Conservation (phyloP, 2,888 invertebrate species). For the Mythimna vitellina region DNA sequence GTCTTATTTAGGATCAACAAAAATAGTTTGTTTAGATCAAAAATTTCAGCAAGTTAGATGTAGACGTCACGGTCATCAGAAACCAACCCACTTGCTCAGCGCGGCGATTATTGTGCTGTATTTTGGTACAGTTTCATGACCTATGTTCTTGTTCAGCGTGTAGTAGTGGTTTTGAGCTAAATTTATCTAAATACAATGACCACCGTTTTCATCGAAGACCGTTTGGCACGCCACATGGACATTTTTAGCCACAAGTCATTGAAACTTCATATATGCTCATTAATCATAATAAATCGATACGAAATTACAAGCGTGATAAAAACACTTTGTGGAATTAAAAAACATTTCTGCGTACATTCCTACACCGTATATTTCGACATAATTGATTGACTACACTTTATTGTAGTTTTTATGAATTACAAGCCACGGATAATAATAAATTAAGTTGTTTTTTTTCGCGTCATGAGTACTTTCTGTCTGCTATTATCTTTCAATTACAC, state of each 20-base stretch:
- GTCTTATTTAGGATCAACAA: background rate
- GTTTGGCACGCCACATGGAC: background rate
- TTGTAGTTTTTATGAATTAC: constrained; percentile 49
- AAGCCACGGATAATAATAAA: constrained; percentile 22
- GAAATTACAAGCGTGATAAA: constrained; percentile 47
- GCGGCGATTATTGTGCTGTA: constrained; percentile 16
- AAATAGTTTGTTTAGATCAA: background rate
- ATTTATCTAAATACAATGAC: background rate
- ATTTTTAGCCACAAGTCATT: constrained; percentile 25
- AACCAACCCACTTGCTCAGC: constrained; percentile 25
- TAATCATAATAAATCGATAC: constrained; percentile 46
- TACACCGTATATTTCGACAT: constrained; percentile 41
- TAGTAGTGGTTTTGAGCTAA: background rate
- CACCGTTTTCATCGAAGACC: background rate
- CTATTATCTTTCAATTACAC: constrained; percentile 48
- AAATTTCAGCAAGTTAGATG: constrained; percentile 2
- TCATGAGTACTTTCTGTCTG: constrained; percentile 58
- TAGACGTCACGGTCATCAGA: constrained; percentile 30
- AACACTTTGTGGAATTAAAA: constrained; percentile 33
- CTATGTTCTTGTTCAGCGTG: background rate
- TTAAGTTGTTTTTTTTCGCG: constrained; percentile 39
- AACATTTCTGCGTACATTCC: constrained; percentile 25
- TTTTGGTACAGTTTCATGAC: constrained; percentile 8
- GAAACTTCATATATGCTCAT: constrained; percentile 24
- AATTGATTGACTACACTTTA: constrained; percentile 48